phyloP scores from a whole-genome alignment of 2,888 invertebrate genomes.

The Cantharis rustica region DNA sequence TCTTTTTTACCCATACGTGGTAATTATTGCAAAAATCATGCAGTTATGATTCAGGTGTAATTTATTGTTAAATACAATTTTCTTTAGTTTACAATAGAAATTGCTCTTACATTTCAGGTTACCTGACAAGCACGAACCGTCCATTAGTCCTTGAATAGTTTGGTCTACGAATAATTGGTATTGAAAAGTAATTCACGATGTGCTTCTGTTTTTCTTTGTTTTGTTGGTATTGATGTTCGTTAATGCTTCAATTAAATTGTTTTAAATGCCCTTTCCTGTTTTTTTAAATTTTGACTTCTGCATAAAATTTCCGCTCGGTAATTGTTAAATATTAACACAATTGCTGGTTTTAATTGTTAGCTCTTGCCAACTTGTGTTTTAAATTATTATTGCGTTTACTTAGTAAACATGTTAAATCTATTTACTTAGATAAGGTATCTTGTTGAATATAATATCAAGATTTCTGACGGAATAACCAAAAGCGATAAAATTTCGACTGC shows the following conservation, averaged over 20 bases:
- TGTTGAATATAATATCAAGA: slow-evolving; percentile 32
- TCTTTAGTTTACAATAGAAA: background rate
- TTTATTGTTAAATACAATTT: background rate
- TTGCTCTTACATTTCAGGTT: background rate
- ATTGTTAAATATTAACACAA: background rate
- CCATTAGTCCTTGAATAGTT: background rate
- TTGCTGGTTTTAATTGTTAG: slow-evolving; percentile 5
- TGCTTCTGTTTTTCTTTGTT: background rate
- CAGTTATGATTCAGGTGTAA: background rate
- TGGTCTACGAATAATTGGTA: background rate
- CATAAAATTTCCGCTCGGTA: background rate
- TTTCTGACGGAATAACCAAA: slow-evolving; percentile 27
- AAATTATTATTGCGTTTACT: slow-evolving; percentile 29
- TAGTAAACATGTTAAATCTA: slow-evolving; percentile 32
- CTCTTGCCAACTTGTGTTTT: slow-evolving; percentile 27
- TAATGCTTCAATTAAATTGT: background rate
- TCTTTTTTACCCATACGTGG: background rate
- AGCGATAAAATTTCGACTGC: slow-evolving; percentile 7
- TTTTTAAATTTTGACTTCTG: background rate
- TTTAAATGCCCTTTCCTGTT: background rate
- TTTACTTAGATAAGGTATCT: slow-evolving; percentile 35
- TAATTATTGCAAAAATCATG: background rate
- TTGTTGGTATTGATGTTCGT: background rate
- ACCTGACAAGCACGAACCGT: background rate
- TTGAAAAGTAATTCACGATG: background rate